Evolutionary conservation across 2,888 invertebrate species (phyloP), one percentile per base, ranked within the genome.

Genomic region (Amiota communis): DNA sequence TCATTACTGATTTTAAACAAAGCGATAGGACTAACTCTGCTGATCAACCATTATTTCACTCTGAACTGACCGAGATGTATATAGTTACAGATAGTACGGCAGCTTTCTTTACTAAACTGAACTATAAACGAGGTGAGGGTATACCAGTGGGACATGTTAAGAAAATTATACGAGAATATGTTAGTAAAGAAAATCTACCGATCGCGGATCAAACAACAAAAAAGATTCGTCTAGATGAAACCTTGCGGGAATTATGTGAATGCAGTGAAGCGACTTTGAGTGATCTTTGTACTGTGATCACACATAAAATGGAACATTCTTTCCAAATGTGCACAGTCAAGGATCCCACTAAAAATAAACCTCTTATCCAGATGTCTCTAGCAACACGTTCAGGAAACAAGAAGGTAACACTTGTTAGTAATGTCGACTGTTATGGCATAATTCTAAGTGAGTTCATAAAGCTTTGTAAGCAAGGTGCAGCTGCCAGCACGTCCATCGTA

Each of bases 341-440:
- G 71, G 88, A 86, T 56, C 90, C 91, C 20, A 85, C 85, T 79
- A 94, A 94, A 86, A 93, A 94, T 87, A 91, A 97, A 69, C 93
- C 95, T 51, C 94, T 95, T 4, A 93, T 98, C 79, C 93, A 92
- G 80, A 93, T 98, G 90, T 92, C 92, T 15, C 92, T 96, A 8
- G 93, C 93, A 20, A 93, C 93, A n/a, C 91, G 97, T 74, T 93
- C 94, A 23, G 95, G 96, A 23, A 96, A 96, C 88, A 98, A 98
- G 88, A 97, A 97, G 92, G 97, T 96, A 71, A 98, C 98, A 1
- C 89, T 98, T 70, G 93, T 98, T 2, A 96, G 96, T 80, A 97
- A 98, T 90, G 91, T 98, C 85, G 96, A 97, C 87, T 90, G 93
- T 74, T 98, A 94, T 90, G 97, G 97, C 47, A 95, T 98, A 81